Percentiles rank a stretch among this genome's conserved stretches.
These are phyloP conservation scores for Tetrax tetrax DNA, from an alignment of 2,113 vertebrate genomes.

Conservation along the genomic window DNA sequence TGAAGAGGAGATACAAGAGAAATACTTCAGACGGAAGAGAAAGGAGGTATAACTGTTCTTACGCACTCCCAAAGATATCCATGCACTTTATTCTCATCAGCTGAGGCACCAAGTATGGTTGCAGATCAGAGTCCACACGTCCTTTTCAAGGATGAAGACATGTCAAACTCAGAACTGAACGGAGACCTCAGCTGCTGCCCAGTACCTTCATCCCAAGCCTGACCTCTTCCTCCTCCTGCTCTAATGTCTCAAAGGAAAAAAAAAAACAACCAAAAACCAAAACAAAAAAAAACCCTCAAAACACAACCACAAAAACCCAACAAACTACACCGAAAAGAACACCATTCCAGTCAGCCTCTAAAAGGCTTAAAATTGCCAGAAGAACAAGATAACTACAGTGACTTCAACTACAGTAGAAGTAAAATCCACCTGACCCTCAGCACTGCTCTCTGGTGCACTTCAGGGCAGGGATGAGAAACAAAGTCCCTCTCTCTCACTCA, in stretches of 20 bases:
- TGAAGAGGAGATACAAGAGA: background rate
- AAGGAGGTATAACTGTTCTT: background rate
- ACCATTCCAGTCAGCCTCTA: background rate
- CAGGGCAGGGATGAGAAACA: background rate
- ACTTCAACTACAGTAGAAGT: background rate
- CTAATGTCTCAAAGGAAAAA: background rate
- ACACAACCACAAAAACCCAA: background rate
- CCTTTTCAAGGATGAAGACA: background rate
- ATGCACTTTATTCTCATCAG: background rate
- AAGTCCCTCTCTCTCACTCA: background rate
- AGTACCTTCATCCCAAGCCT: background rate
- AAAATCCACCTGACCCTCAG: background rate
- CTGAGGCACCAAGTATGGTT: background rate
- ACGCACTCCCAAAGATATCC: background rate
- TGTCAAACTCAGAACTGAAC: background rate
- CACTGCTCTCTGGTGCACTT: background rate
- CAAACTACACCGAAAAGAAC: background rate
- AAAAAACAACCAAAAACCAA: background rate
- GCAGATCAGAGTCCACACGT: fast-evolving
- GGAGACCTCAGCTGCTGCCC: background rate
- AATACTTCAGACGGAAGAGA: background rate
- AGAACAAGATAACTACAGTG: background rate
- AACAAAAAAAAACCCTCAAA: too few species aligned
- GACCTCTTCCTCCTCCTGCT: background rate
- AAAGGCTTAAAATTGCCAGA: background rate